phyloP scores from a whole-genome alignment of 2,888 invertebrate genomes.

The Tanytarsus gracilentus region DNA sequence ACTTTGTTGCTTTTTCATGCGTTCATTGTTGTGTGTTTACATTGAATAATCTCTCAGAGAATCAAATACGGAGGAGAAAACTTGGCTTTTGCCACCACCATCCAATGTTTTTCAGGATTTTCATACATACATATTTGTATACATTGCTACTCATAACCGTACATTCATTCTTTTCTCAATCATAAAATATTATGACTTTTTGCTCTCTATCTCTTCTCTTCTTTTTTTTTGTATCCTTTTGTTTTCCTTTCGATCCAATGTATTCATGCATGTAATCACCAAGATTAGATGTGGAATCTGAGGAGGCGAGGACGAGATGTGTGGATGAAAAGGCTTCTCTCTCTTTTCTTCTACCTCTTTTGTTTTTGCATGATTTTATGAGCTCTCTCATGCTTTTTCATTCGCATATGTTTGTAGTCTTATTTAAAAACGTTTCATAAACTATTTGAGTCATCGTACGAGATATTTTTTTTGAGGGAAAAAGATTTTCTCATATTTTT shows the following conservation, averaged over 20 bases:
- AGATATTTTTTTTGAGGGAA: too few species aligned
- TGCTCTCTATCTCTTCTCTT: conserved; percentile 2
- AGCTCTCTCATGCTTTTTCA: too few species aligned
- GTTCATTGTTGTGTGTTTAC: conserved; percentile 4
- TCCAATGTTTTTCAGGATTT: background rate
- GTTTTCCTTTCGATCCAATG: conserved; percentile 1
- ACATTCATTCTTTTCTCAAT: background rate
- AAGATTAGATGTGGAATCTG: conserved; percentile 5
- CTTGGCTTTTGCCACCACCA: background rate
- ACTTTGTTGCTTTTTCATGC: too few species aligned
- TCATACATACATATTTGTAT: background rate
- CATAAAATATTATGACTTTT: conserved; percentile 28
- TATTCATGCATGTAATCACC: conserved; percentile 12
- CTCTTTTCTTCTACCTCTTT: background rate
- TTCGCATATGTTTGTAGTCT: too few species aligned
- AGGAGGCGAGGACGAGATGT: background rate
- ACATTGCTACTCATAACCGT: background rate
- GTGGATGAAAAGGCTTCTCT: background rate
- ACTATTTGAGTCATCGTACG: too few species aligned
- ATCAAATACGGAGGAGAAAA: too few species aligned
- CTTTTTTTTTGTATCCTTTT: conserved; percentile 18
- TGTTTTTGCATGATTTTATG: too few species aligned
- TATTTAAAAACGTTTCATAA: too few species aligned
- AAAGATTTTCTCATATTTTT: too few species aligned
- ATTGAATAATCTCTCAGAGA: conserved; percentile 13